phyloP scores from a whole-genome alignment of 2,113 vertebrate species.

The Pyrgilauda ruficollis region DNA sequence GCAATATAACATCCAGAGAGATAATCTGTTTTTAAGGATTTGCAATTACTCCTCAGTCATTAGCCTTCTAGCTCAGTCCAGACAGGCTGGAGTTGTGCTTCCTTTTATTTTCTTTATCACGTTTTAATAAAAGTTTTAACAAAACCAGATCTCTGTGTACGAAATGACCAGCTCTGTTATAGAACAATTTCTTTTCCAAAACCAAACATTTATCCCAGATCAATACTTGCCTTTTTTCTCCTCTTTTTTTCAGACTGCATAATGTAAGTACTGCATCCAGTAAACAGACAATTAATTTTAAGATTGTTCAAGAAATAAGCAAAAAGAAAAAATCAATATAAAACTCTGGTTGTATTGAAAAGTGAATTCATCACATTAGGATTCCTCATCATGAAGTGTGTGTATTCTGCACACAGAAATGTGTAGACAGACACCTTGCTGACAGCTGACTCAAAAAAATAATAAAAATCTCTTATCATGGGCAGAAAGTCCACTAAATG shows the following conservation, averaged over 20 bases:
- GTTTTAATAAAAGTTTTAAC: conserved; percentile 5
- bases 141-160: not conserved
- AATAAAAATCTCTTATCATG: not conserved
- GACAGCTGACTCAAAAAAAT: not conserved
- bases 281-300: conserved; percentile 19
- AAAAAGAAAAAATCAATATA: not conserved
- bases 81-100: conserved; percentile 41
- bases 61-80: conserved; percentile 39
- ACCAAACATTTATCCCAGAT: not conserved
- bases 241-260: not conserved
- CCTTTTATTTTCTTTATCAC: conserved; percentile 10
- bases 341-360: not conserved
- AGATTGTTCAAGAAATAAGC: not conserved
- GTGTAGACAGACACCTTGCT: too few species aligned
- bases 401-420: not conserved
- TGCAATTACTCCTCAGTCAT: conserved; percentile 69
- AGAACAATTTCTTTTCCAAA: conserved; percentile 13
- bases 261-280: not conserved
- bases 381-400: too few species aligned
- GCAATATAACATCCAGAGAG: conserved; percentile 59
- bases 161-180: not conserved
- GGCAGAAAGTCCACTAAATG: not conserved
- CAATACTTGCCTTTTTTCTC: not conserved
- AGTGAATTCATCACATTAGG: not conserved
- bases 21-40: conserved; percentile 76